These are phyloP conservation scores for Drosophila repleta DNA, from an alignment of 1,140 invertebrate species.

Conservation along the genomic window DNA sequence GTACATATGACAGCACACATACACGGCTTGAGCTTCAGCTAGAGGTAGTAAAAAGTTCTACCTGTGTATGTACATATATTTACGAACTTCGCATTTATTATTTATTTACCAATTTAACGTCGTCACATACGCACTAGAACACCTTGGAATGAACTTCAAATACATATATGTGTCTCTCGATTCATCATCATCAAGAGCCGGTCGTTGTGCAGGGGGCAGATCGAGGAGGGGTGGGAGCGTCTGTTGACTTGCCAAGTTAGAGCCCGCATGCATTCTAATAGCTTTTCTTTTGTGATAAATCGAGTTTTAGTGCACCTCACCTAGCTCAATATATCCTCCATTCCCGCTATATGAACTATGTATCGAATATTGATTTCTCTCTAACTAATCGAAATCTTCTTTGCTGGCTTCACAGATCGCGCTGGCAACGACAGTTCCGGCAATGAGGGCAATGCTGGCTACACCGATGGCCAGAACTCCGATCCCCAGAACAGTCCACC, in stretches of 20 bases:
- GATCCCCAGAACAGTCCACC: constrained; percentile 84
- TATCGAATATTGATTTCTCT: not conserved
- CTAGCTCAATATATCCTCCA: not conserved
- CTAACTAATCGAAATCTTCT: not conserved
- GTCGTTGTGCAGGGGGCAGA: not conserved
- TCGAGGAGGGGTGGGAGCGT: not conserved
- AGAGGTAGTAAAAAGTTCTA: constrained; percentile 43
- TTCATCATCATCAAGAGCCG: not conserved
- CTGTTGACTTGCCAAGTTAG: not conserved
- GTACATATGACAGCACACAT: not conserved
- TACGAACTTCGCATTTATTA: constrained; percentile 49
- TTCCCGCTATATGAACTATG: not conserved
- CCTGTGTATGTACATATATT: constrained; percentile 45
- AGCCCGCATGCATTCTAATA: constrained; percentile 19
- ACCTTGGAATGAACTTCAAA: constrained; percentile 23
- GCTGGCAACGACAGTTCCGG: constrained; percentile 82
- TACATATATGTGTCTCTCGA: not conserved
- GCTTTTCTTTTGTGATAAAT: not conserved
- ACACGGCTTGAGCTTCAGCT: not conserved
- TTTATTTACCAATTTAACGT: constrained; percentile 52
- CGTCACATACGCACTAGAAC: constrained; percentile 30
- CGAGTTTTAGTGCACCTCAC: constrained; percentile 4
- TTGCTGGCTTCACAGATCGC: constrained; percentile 62
- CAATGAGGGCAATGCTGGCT: constrained; percentile 77
- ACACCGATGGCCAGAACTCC: constrained; percentile 77